Evolutionary conservation across 2,888 invertebrate genomes (phyloP).

Genomic region (Epiblema foenella): DNA sequence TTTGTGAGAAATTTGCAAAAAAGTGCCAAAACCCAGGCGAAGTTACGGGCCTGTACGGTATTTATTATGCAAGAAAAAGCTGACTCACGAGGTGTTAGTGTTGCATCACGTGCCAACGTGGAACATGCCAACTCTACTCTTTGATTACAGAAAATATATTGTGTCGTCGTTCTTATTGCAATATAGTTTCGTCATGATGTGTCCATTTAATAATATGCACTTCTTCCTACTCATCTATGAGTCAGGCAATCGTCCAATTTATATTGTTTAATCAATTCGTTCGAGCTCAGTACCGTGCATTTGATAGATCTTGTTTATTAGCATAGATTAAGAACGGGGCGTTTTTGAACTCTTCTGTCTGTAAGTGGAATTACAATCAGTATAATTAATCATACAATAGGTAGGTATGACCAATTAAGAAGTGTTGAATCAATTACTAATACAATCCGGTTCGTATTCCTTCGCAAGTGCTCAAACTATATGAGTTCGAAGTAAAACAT

Average conservation of each 20-base stretch:
- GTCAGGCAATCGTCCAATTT: slow-evolving; percentile 21
- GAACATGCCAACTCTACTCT: background rate
- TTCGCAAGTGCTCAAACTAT: no score
- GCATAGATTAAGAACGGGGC: slow-evolving; percentile 26
- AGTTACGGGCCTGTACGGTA: no score
- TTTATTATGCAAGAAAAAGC: no score
- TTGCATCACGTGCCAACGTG: slow-evolving; percentile 14
- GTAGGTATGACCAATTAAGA: background rate
- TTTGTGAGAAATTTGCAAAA: no score
- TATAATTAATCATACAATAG: background rate
- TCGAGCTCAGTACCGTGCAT: slow-evolving; percentile 8
- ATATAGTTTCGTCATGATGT: slow-evolving; percentile 12
- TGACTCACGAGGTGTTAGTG: no score
- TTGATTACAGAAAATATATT: slow-evolving; percentile 14
- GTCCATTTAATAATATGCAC: slow-evolving; percentile 2
- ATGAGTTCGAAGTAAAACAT: no score
- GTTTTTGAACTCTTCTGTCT: slow-evolving; percentile 2
- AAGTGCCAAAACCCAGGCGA: no score
- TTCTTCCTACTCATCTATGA: slow-evolving; percentile 16
- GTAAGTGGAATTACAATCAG: slow-evolving; percentile 15
- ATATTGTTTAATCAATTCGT: slow-evolving; percentile 6
- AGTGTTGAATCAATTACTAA: background rate
- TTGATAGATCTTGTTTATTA: slow-evolving; percentile 15
- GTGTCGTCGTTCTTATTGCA: slow-evolving; percentile 15
- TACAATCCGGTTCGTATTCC: background rate